Evolutionary conservation across 2,888 invertebrate species (phyloP).

Genomic region (Noctuana brunneofusca): DNA sequence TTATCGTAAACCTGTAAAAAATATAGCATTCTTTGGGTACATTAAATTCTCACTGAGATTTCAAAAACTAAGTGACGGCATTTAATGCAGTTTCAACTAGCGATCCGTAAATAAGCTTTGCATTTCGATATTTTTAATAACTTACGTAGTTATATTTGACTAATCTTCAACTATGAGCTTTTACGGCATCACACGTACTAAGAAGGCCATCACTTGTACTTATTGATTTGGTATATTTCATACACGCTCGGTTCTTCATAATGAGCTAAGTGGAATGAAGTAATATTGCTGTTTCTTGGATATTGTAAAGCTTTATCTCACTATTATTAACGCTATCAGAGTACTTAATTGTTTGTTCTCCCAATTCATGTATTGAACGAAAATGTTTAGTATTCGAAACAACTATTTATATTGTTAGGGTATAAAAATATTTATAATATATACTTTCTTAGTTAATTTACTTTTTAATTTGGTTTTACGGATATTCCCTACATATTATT

Average conservation of each 20-base stretch:
- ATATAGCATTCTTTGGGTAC: slow-evolving; percentile 72
- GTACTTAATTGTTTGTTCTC: slow-evolving; percentile 39
- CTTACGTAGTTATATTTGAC: slow-evolving; percentile 54
- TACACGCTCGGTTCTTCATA: slow-evolving; percentile 50
- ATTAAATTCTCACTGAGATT: slow-evolving; percentile 58
- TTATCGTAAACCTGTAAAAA: slow-evolving; percentile 77
- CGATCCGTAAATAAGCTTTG: slow-evolving; percentile 61
- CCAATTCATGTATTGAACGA: slow-evolving; percentile 48
- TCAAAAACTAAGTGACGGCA: slow-evolving; percentile 66
- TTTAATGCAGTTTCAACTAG: slow-evolving; percentile 67
- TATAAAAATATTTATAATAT: slow-evolving; percentile 73
- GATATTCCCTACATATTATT: slow-evolving; percentile 69
- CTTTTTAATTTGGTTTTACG: slow-evolving; percentile 59
- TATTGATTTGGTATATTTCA: slow-evolving; percentile 56
- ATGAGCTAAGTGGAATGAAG: slow-evolving; percentile 67
- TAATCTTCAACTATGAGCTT: slow-evolving; percentile 58
- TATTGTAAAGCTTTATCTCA: slow-evolving; percentile 66
- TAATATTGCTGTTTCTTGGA: slow-evolving; percentile 56
- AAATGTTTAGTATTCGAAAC: slow-evolving; percentile 67
- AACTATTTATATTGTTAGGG: slow-evolving; percentile 67
- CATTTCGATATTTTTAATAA: slow-evolving; percentile 52
- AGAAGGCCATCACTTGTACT: slow-evolving; percentile 79
- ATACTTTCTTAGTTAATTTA: slow-evolving; percentile 55
- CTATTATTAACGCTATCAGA: slow-evolving; percentile 55
- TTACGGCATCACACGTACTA: slow-evolving; percentile 58